Base-by-base conservation (phyloP, 2,888 invertebrate genomes). In the Hymenopus coronatus region DNA sequence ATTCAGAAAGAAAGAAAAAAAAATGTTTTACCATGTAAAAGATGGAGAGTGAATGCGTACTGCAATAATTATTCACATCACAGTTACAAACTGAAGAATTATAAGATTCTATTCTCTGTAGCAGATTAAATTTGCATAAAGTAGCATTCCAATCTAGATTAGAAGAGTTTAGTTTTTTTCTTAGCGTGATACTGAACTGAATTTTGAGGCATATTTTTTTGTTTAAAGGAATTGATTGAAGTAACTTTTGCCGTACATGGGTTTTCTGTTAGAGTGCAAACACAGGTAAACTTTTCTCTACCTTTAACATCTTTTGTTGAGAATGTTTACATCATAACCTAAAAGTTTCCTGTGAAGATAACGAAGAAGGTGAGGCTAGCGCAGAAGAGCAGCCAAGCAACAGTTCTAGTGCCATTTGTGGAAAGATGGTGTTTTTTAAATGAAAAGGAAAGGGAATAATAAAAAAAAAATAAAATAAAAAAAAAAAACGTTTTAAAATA, bases 321-420 rank as follows among this genome's bases (percentile, higher is more conserved):
- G 40, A 40, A 40, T 20, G 20, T 70, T 70, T 25, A 70, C 54
- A 70, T 3, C 15, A 15, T 54, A 54, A 20, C 54, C 14, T 20
- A 54, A 70, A 70, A 6, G 3, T 70, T 70, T 70, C 54, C 15
- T 70, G 54, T 70, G 54, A 70, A 70, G 54, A 70, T 70, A 54
- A 87, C n/a, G 83, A 40, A 81, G 70, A 81, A 85, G 70, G 92
- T 93, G 85, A 85, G 54, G 54, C 54, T 70, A 20, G 54, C 54
- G 20, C 15, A 70, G 54, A 70, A 70, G 93, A 20, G 28, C 27
- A 81, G 87, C 54, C 54, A 70, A 70, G 54, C 54, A 93, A 92
- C 93, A 93, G 93, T 94, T 93, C 93, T 94, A 94, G 94, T 94
- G 94, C 94, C 94, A 94, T 94, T 94, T 94, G 93, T 93, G 93